Evolutionary conservation across 1,140 invertebrate genomes (phyloP), one percentile per base, ranked within the genome.

Genomic region (Geopemphigus sp.): DNA sequence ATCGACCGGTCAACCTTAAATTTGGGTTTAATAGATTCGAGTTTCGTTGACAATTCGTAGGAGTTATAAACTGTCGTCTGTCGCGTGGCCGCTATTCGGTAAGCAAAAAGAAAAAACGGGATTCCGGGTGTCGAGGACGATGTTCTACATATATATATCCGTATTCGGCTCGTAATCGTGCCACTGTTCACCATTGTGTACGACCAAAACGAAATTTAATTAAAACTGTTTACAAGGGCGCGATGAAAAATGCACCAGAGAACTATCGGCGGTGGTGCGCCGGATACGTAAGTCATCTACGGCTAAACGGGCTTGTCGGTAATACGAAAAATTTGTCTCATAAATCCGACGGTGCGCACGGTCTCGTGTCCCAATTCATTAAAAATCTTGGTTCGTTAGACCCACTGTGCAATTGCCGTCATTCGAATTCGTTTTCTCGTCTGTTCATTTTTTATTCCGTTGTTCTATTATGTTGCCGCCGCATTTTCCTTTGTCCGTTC

Each of bases 331-430:
- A n/a, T 1, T 39, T 12, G 32, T 73, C 26, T 73, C 53, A 17
- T 57, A 73, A 73, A 57, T 57, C 24, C 24, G 19, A 73, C 45
- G 50, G 70, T 32, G 19, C 50, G 24, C 56, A 73, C n/a, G n/a
- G 32, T 56, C 53, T 14, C 39, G 19, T 56, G 32, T 56, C 70
- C n/a, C 26, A 15, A 73, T 26, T 73, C 53, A 73, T 73, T 73
- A 73, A 57, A n/a, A 73, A 26, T 56, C 24, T 57, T 56, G 70
- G 53, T 73, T 57, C 53, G 53, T 73, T 73, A 73, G 53, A 73
- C 17, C 50, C 70, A 57, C 57, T 73, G 70, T 73, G 24, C n/a
- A 26, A 73, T 57, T 73, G 24, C 53, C 19, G 26, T 32, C 53
- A 17, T 73, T 73, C 32, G 26, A 32, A 73, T 73, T 50, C 29